Evolutionary conservation across 37 sponge, comb jelly and placozoan genomes (phyloP).

Genomic region (Chondrosia reniformis): DNA sequence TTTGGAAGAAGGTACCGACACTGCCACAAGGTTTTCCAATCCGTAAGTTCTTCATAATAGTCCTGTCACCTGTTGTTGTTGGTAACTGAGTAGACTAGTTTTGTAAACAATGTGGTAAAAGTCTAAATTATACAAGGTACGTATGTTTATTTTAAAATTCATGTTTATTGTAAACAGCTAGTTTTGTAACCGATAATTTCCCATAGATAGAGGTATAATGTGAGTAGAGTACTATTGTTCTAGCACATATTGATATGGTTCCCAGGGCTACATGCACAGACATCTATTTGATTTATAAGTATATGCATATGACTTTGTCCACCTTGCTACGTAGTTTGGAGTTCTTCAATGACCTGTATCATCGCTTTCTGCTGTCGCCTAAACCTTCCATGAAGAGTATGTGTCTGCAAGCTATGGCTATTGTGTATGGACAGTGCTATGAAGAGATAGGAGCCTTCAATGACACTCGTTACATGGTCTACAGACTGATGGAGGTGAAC

Average conservation of each 20-base stretch:
- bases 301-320: not conserved
- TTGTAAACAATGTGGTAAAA: too few relatives aligned
- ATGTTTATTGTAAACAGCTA: too few relatives aligned
- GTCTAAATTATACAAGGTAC: too few relatives aligned
- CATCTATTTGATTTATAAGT: too few relatives aligned
- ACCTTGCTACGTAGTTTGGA: conserved; percentile 44
- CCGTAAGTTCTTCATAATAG: conserved; percentile 56
- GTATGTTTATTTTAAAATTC: too few relatives aligned
- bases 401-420: conserved; percentile 99
- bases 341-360: conserved; percentile 99
- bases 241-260: too few relatives aligned
- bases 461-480: conserved; percentile 87
- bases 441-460: conserved; percentile 98
- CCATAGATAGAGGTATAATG: not conserved
- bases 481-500: conserved; percentile 71
- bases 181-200: not conserved
- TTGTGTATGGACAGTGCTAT: conserved; percentile 90
- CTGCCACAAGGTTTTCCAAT: conserved; percentile 77
- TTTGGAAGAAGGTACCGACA: conserved; percentile 82
- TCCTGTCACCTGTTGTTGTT: too few relatives aligned
- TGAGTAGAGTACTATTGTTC: too few relatives aligned
- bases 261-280: too few relatives aligned
- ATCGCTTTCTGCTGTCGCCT: conserved; percentile 95
- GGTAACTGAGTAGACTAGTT: too few relatives aligned
- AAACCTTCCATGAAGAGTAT: conserved; percentile 95